Evolutionary conservation across 2,113 vertebrate genomes (phyloP).

Genomic region (Sterrhoptilus dennistouni): DNA sequence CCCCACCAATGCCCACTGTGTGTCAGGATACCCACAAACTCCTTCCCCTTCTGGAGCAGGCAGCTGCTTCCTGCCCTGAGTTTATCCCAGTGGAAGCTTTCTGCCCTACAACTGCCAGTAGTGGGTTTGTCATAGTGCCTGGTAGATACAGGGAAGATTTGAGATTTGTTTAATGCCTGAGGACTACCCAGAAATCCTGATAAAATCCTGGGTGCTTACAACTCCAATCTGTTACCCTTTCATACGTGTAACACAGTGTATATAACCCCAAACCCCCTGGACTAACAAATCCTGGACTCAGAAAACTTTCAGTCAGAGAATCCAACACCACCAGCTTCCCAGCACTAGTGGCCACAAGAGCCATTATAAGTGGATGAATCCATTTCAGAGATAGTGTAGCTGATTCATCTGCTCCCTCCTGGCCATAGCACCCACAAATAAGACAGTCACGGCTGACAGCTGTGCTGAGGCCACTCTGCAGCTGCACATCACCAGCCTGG

Average conservation of each 20-base stretch:
- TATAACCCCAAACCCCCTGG: neutral
- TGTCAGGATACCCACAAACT: neutral
- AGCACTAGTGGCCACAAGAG: neutral
- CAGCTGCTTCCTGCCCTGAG: neutral
- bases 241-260: fast-evolving
- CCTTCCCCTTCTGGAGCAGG: neutral
- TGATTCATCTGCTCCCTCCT: neutral
- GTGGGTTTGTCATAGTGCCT: neutral
- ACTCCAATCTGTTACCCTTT: neutral
- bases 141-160: neutral
- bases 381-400: neutral
- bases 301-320: neutral
- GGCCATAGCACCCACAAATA: neutral
- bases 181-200: neutral
- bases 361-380: neutral
- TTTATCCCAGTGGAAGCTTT: neutral
- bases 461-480: neutral
- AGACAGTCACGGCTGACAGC: neutral
- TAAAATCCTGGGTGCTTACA: neutral
- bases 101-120: neutral
- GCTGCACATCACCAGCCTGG: neutral
- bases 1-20: neutral
- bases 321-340: neutral
- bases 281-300: neutral
- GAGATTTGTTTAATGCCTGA: neutral